phyloP scores from a whole-genome alignment of 2,113 vertebrate species.

The Microcebus griseorufus region DNA sequence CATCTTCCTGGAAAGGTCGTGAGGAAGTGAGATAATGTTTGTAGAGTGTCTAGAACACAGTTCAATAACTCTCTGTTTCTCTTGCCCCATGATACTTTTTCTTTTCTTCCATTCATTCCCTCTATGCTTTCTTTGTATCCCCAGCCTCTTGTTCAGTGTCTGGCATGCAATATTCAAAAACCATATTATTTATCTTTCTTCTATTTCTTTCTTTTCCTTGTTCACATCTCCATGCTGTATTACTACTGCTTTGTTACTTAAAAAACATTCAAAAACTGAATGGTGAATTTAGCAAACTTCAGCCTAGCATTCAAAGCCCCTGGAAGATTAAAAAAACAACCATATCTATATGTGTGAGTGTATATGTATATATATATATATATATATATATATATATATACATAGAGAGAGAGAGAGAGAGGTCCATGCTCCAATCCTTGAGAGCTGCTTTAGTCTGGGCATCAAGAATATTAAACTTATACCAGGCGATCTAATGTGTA shows the following conservation, averaged over 20 bases:
- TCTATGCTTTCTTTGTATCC: background rate
- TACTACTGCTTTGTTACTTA: background rate
- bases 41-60: background rate
- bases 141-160: background rate
- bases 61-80: background rate
- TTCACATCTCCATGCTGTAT: background rate
- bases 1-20: background rate
- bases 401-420: background rate
- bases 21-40: background rate
- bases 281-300: background rate
- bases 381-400: too few species aligned
- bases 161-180: background rate
- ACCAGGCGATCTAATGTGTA: background rate
- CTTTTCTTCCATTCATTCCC: background rate
- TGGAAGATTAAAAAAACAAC: background rate
- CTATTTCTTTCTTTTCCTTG: background rate
- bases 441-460: background rate
- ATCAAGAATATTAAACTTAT: background rate
- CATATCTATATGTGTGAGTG: background rate
- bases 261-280: background rate
- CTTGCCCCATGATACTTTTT: rapidly evolving
- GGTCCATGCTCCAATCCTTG: too few species aligned
- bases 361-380: too few species aligned
- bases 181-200: background rate
- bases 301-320: background rate